Percentiles rank a stretch among this genome's conserved stretches.
Conservation (phyloP, 2,113 vertebrate species). For the Siphamia tubifer region DNA sequence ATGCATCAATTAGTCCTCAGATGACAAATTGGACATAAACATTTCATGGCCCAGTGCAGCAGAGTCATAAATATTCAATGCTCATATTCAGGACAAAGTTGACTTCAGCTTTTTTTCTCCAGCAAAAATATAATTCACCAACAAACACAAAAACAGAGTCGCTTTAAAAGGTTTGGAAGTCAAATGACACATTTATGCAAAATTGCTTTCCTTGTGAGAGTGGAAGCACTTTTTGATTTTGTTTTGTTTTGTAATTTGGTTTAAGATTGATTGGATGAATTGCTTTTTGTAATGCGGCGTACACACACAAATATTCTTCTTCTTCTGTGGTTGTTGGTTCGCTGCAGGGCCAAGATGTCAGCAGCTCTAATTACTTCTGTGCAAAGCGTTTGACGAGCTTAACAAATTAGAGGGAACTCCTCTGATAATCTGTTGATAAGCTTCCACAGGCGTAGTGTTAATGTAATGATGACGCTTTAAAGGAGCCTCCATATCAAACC, state of each 20-base stretch:
- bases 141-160: not conserved
- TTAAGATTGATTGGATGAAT: not conserved
- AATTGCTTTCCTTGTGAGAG: not conserved
- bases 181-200: not conserved
- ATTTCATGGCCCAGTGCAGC: slow-evolving; percentile 1
- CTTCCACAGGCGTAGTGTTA: not conserved
- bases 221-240: not conserved
- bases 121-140: not conserved
- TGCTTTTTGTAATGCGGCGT: too few relatives aligned
- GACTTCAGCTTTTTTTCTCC: not conserved
- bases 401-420: not conserved
- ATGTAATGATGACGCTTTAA: not conserved
- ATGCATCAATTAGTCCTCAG: not conserved
- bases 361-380: not conserved
- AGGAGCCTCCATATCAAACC: not conserved
- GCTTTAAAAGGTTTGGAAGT: not conserved
- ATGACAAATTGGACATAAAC: slow-evolving; percentile 36
- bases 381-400: not conserved
- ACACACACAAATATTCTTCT: not conserved
- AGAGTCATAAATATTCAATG: slow-evolving; percentile 30
- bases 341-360: not conserved
- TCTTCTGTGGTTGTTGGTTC: not conserved
- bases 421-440: slow-evolving; percentile 3
- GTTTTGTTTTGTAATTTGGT: not conserved
- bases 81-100: slow-evolving; percentile 8